Evolutionary conservation across 2,113 vertebrate species (phyloP), one percentile per base, ranked within the genome.

Genomic region (Dipodomys ordii): DNA sequence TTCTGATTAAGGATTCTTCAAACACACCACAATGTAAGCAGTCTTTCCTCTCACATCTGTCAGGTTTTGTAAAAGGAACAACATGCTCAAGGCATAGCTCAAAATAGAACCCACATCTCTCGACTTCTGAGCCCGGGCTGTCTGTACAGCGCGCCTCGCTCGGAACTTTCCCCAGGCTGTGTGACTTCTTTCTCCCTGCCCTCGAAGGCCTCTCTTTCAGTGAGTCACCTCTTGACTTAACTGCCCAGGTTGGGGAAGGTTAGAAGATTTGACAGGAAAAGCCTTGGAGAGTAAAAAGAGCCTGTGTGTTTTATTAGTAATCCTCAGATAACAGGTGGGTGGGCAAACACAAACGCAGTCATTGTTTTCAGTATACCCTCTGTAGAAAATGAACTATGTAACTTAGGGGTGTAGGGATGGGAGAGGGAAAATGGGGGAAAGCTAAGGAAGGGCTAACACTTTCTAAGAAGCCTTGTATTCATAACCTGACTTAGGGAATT

Each of bases 301-400:
- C 39, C 39, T 0, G 39, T 39, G 39, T 39, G 39, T 39, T 39
- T 39, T 39, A 39, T 99, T 98, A 98, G 98, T 99, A 99, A 98
- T 98, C 98, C 97, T 97, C 94, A 96, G 97, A 96, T 97, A 96
- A 76, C 83, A 39, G 53, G 53, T 57, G 15, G 53, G 53, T 13
- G 53, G 53, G 53, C 53, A 18, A 57, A 16, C 3, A 16, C 53
- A 57, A 57, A 16, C 3, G 53, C 53, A 57, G 53, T 57, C 53
- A 57, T 49, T 49, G 49, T 49, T 2, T 49, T 49, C 53, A 57
- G 53, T 57, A 4, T 57, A 4, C 53, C 12, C 53, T 13, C 7
- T 18, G 15, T 53, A 57, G 15, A 18, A 57, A 57, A 57, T 18
- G 53, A 57, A 19, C 53, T 57, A 13, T 57, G 15, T 57, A 57